phyloP scores from a whole-genome alignment of 2,888 invertebrate species.

The Embidobia sp. region DNA sequence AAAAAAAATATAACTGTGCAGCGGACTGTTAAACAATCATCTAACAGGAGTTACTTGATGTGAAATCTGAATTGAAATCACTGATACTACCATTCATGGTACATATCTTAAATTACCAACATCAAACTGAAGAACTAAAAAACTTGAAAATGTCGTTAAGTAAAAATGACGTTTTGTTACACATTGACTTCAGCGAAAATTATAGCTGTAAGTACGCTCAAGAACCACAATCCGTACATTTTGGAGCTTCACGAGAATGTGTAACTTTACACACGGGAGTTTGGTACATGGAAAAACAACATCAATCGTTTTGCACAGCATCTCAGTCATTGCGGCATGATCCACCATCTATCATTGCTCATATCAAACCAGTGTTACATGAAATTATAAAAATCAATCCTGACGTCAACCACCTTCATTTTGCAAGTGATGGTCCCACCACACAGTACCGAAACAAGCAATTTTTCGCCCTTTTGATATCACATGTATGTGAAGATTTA shows the following conservation, averaged over 20 bases:
- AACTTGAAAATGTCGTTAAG: background rate
- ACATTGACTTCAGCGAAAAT: slow-evolving; percentile 39
- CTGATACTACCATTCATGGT: slow-evolving; percentile 11
- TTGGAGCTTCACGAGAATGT: slow-evolving; percentile 25
- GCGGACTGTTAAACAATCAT: slow-evolving; percentile 17
- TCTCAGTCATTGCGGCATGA: slow-evolving; percentile 20
- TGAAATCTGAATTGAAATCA: background rate
- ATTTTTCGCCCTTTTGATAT: slow-evolving; percentile 9
- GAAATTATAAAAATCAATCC: slow-evolving; percentile 1
- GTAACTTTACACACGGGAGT: slow-evolving; percentile 27
- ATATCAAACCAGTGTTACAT: slow-evolving; percentile 6
- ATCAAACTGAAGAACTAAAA: slow-evolving; percentile 2
- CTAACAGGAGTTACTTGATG: background rate
- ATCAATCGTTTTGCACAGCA: slow-evolving; percentile 19
- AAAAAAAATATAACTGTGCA: slow-evolving; percentile 25
- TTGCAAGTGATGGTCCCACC: slow-evolving; percentile 13
- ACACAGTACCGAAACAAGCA: slow-evolving; percentile 15
- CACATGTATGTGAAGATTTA: no score
- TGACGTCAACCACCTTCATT: slow-evolving; percentile 7
- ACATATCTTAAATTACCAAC: slow-evolving; percentile 11
- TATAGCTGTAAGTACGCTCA: slow-evolving; percentile 21
- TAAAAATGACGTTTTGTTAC: slow-evolving; percentile 7
- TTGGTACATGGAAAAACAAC: background rate
- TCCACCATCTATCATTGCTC: slow-evolving; percentile 21
- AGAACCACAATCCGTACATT: slow-evolving; percentile 31